Evolutionary conservation across 2,888 invertebrate species (phyloP).

Genomic region (Clepsis dumicolana): DNA sequence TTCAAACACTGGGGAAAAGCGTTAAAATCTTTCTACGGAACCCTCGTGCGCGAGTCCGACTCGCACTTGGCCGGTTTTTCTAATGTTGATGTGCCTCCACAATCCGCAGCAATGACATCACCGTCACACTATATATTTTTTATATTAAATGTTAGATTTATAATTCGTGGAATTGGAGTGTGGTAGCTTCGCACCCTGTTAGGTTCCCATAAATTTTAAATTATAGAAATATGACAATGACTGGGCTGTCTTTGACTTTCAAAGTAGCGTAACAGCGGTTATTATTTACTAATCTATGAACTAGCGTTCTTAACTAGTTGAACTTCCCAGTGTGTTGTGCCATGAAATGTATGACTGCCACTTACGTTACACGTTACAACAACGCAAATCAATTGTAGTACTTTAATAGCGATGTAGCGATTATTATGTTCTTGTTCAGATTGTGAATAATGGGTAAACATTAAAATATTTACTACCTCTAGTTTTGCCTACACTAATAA

Average conservation of each 20-base stretch:
- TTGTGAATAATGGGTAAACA: neutral
- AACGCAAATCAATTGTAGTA: slow-evolving; percentile 31
- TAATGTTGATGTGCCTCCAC: slow-evolving; percentile 20
- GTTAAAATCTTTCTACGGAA: too few species aligned
- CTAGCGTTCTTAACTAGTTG: slow-evolving; percentile 26
- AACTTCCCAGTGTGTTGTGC: slow-evolving; percentile 17
- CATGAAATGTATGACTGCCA: slow-evolving; percentile 18
- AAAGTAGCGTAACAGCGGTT: slow-evolving; percentile 11
- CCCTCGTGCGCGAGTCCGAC: too few species aligned
- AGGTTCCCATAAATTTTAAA: slow-evolving; percentile 33
- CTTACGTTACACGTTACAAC: slow-evolving; percentile 9
- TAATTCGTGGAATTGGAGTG: slow-evolving; percentile 34
- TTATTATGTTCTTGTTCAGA: slow-evolving; percentile 1
- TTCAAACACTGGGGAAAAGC: too few species aligned
- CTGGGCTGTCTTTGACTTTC: slow-evolving; percentile 19
- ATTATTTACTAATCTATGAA: slow-evolving; percentile 21
- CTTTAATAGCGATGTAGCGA: neutral
- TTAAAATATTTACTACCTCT: slow-evolving; percentile 8
- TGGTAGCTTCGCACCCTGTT: slow-evolving; percentile 23
- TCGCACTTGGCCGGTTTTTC: too few species aligned
- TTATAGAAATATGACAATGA: neutral
- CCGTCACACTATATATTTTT: slow-evolving; percentile 28
- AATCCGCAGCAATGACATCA: slow-evolving; percentile 34
- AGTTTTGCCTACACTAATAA: slow-evolving; percentile 50
- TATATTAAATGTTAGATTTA: slow-evolving; percentile 32